phyloP scores from a whole-genome alignment of 2,113 vertebrate species.

The Corynorhinus townsendii region DNA sequence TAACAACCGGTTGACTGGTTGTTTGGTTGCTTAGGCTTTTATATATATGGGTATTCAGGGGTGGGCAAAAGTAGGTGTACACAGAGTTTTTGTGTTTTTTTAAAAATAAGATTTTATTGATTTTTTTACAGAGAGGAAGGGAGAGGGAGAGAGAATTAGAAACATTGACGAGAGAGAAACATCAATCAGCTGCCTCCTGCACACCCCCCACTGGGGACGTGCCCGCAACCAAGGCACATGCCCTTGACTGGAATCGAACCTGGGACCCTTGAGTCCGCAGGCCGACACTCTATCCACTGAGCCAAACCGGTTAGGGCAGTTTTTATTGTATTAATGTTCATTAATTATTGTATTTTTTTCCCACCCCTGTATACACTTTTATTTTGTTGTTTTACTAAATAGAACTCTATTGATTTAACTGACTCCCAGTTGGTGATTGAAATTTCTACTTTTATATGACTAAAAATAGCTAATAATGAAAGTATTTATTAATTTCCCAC shows the following conservation, averaged over 20 bases:
- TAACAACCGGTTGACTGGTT: no score
- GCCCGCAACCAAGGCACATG: no score
- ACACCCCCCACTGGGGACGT: no score
- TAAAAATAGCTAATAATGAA: conserved; percentile 8
- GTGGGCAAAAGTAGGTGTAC: not conserved
- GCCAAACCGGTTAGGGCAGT: not conserved
- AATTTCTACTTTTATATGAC: not conserved
- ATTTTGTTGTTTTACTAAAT: not conserved
- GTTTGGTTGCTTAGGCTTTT: no score
- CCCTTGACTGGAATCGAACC: no score
- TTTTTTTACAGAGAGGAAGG: no score
- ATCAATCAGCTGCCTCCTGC: no score
- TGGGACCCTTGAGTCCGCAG: no score
- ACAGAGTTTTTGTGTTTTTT: not conserved
- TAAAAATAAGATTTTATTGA: no score
- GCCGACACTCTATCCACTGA: no score
- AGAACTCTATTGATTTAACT: not conserved
- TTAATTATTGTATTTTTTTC: not conserved
- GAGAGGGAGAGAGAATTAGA: no score
- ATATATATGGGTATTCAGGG: not conserved
- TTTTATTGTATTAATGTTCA: not conserved
- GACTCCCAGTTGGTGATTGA: not conserved
- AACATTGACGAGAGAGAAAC: no score
- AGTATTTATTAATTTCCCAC: conserved; percentile 2
- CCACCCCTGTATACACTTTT: not conserved